Evolutionary conservation across 2,888 invertebrate genomes (phyloP), one percentile per base, ranked within the genome.

Genomic region (Aspidiotus rigidus): DNA sequence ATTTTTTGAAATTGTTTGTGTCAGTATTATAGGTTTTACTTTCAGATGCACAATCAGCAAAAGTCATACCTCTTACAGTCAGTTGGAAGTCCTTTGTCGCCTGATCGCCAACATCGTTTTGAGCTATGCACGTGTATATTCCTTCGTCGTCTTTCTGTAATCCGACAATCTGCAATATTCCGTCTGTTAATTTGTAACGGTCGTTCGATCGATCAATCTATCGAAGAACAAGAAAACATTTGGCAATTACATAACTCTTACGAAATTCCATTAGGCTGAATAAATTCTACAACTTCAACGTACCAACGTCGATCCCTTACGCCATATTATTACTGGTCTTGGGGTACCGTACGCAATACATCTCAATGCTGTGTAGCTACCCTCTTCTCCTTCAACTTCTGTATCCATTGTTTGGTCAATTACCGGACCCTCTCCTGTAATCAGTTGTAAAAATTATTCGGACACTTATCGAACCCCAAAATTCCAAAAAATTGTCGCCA

Each of bases 71-170:
- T 77, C 83, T 83, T 63, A 93, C 86, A 72, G 85, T 81, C 10
- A 93, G 81, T 70, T 81, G 81, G 70, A 90, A 83, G 78, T 89
- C 85, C 73, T 82, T 83, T 74, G 85, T 83, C 44, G 84, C 82
- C 13, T 89, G 85, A n/a, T 49, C n/a, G 16, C 89, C 89, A 40
- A 88, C 79, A 2, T 84, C 84, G 78, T 95, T 95, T 76, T 87
- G 86, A 1, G 92, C 95, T 9, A 86, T 83, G 76, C 95, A 95
- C 69, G 89, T 83, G 78, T 95, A 96, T 11, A 86, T 84, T 53
- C 94, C 95, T 39, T 87, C 84, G 78, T 96, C 95, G 69, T 86
- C 85, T 73, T 84, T 85, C 76, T 86, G 86, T 41, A 92, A 81
- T 55, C 89, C 88, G 15, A 90, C 85, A 72, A 96, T 92, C 78